Evolutionary conservation across 2,797 vertebrate genomes (phyloP).

Genomic region (Dipus sagitta): DNA sequence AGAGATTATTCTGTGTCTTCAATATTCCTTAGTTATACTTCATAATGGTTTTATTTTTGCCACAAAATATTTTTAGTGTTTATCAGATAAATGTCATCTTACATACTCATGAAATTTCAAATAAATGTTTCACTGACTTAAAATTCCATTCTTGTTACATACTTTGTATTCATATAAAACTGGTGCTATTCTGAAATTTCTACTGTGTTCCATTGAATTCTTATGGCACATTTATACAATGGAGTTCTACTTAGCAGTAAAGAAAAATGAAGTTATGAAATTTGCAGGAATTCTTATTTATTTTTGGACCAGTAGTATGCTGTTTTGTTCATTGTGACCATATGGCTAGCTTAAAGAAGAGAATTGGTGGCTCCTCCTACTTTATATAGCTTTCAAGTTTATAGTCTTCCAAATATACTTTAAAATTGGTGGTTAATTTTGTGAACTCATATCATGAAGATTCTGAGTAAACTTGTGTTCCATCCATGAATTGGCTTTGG

Average conservation of each 20-base stretch:
- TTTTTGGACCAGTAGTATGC: not conserved
- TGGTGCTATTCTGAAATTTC: not conserved
- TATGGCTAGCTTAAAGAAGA: constrained; percentile 21
- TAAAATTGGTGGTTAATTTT: constrained; percentile 51
- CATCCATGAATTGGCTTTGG: not conserved
- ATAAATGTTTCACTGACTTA: constrained; percentile 21
- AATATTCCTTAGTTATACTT: constrained; percentile 4
- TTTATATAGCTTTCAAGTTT: not conserved
- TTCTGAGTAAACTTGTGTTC: constrained; percentile 36
- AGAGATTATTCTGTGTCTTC: not conserved
- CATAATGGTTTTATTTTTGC: not conserved
- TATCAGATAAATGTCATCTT: constrained; percentile 11
- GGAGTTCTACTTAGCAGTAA: no score
- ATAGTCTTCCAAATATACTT: not conserved
- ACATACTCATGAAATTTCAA: constrained; percentile 18
- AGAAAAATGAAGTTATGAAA: no score
- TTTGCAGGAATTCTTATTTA: not conserved
- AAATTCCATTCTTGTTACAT: not conserved
- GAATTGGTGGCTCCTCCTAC: not conserved
- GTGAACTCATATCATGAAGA: constrained; percentile 36
- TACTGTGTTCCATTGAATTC: not conserved
- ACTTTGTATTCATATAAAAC: not conserved
- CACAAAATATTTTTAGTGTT: not conserved
- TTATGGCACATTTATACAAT: not conserved
- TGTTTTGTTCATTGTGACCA: not conserved